Evolutionary conservation across 1,140 invertebrate genomes (phyloP), one percentile per base, ranked within the genome.

Genomic region (Grapholita molesta): DNA sequence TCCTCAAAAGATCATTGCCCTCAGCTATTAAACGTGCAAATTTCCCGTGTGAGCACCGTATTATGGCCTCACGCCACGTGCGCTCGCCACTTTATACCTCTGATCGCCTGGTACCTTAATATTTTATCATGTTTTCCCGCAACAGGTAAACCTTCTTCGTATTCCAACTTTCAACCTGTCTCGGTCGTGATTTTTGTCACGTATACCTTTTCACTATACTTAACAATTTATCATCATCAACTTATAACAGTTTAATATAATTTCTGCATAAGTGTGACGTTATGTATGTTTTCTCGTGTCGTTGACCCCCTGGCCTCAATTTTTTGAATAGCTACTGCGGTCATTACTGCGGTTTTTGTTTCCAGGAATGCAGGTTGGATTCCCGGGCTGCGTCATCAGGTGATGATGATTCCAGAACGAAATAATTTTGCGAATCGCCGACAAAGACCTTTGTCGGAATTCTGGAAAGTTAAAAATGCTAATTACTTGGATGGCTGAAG

Each of bases 41-140:
- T 30, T 30, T 15, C n/a, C 15, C 25, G 53, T 61, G 12, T 9
- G 15, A 57, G 23, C 11, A 24, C 53, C 28, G 24, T 15, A 2
- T 5, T 18, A 15, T 12, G 12, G 55, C 11, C 25, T 15, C 55
- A 18, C 12, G 30, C 18, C 55, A 61, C 55, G 55, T 61, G 55
- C 55, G 55, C 55, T 15, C 55, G 55, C 25, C 55, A 61, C 55
- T 61, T 61, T 61, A 30, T 61, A n/a, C 28, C 55, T 61, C 55
- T 2, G 15, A 61, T 32, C 55, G 24, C 12, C 28, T 5, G 55
- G 8, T 61, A 15, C n/a, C 24, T 28, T 28, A 28, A 61, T 61
- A 28, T 28, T 32, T 61, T 30, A 28, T 28, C 24, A 61, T 61
- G 24, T 61, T 61, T 61, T 61, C 55, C 55, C 32, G 55, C 55